Evolutionary conservation across 2,797 vertebrate species (phyloP).

Genomic region (Oreochromis mossambicus): DNA sequence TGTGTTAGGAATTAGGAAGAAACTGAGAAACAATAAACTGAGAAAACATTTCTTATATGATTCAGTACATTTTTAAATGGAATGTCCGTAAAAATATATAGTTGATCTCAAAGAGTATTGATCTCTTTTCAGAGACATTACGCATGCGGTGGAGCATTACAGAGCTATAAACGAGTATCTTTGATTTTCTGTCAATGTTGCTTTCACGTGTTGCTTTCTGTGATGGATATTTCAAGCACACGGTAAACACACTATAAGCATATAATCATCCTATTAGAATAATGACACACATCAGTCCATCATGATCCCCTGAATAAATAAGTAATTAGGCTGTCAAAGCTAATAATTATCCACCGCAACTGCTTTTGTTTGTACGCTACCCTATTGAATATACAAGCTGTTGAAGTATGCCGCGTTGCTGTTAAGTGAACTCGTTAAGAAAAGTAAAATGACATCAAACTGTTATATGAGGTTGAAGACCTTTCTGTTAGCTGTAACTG

Average conservation of each 20-base stretch:
- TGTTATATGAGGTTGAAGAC: background rate
- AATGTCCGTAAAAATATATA: background rate
- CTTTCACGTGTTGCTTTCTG: background rate
- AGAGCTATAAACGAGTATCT: background rate
- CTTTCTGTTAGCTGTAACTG: slow-evolving; percentile 8
- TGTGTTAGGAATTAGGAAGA: slow-evolving; percentile 10
- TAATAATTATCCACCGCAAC: background rate
- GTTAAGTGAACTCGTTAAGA: slow-evolving; percentile 9
- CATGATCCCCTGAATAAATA: background rate
- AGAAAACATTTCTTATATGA: background rate
- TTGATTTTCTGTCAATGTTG: background rate
- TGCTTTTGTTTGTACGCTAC: slow-evolving; percentile 5
- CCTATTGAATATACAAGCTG: background rate
- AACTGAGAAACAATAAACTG: background rate
- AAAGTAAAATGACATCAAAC: slow-evolving; percentile 12
- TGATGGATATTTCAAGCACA: background rate
- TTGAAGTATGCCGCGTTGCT: background rate
- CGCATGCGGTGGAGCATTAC: background rate
- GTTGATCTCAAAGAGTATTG: background rate
- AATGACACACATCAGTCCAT: background rate
- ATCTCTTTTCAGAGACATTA: slow-evolving; percentile 1
- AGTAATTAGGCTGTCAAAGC: slow-evolving; percentile 10
- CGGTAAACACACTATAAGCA: background rate
- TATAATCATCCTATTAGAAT: background rate
- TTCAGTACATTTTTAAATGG: slow-evolving; percentile 7